phyloP scores from a whole-genome alignment of 2,797 vertebrate species.

The Enteromius paludinosus region DNA sequence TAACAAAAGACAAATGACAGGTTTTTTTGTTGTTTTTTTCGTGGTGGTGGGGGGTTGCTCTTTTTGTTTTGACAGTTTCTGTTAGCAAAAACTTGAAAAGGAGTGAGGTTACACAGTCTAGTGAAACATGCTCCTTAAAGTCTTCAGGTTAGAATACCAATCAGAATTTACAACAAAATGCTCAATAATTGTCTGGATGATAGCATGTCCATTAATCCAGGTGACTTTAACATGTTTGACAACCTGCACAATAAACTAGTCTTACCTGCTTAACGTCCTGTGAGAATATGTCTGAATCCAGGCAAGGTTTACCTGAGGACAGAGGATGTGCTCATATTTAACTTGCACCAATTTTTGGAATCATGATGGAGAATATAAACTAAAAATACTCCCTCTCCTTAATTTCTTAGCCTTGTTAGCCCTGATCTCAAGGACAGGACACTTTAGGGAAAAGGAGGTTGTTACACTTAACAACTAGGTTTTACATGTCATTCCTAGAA shows the following conservation, averaged over 20 bases:
- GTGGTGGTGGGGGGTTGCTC: not conserved
- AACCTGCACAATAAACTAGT: constrained; percentile 1
- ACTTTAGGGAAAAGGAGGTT: constrained; percentile 3
- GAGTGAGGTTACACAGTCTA: constrained; percentile 54
- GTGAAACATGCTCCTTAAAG: constrained; percentile 51
- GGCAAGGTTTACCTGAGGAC: not conserved
- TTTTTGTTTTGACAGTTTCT: constrained; percentile 24
- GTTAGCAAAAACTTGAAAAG: constrained; percentile 50
- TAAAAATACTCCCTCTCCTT: not conserved
- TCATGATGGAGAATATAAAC: not conserved
- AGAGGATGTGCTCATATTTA: not conserved
- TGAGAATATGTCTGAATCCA: not conserved
- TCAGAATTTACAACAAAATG: not conserved
- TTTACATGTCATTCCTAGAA: not conserved
- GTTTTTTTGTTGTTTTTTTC: constrained; percentile 26
- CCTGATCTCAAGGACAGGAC: not conserved
- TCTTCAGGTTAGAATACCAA: constrained; percentile 3
- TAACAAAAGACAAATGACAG: constrained; percentile 36
- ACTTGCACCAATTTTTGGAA: not conserved
- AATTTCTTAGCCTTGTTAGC: not conserved
- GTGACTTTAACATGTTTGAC: constrained; percentile 3
- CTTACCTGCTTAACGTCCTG: not conserved
- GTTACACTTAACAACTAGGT: constrained; percentile 7
- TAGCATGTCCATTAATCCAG: not conserved
- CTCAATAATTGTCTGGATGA: not conserved